Conservation (phyloP, 2,888 invertebrate species). For the Drosophila ustulata region DNA sequence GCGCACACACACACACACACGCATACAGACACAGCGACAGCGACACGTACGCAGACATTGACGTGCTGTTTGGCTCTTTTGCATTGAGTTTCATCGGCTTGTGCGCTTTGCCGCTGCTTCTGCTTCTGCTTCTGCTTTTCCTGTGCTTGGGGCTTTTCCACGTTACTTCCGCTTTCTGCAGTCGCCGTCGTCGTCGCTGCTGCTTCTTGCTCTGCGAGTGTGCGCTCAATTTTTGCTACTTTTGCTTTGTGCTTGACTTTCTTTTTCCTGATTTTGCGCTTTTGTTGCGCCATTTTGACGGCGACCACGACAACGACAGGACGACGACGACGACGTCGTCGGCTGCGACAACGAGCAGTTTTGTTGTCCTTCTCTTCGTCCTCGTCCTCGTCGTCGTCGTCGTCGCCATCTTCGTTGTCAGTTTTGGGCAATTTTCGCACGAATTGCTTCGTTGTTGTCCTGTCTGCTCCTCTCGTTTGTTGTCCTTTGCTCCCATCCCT, state of each 20-base stretch:
- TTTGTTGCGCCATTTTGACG: constrained; percentile 69
- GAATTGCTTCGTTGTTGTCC: constrained; percentile 43
- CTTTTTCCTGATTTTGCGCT: constrained; percentile 74
- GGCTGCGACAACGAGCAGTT: constrained; percentile 19
- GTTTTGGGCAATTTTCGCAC: constrained; percentile 62
- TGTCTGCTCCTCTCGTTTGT: constrained; percentile 28
- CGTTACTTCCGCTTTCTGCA: constrained; percentile 27
- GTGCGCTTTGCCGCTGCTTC: constrained; percentile 48
- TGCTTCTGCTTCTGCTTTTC: constrained; percentile 31
- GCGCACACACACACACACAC: constrained; percentile 55
- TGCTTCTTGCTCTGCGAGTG: constrained; percentile 56
- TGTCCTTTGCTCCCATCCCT: not conserved
- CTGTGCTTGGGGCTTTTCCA: constrained; percentile 41
- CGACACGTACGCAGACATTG: constrained; percentile 18
- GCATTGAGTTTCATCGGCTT: constrained; percentile 58
- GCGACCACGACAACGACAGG: constrained; percentile 29
- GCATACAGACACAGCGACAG: constrained; percentile 18
- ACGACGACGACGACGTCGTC: constrained; percentile 11
- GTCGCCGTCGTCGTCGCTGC: constrained; percentile 10
- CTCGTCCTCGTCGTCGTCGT: constrained; percentile 17
- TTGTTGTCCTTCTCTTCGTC: constrained; percentile 12
- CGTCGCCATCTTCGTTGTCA: constrained; percentile 48
- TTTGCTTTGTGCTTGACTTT: constrained; percentile 72
- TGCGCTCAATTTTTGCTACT: constrained; percentile 80
- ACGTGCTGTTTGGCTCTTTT: constrained; percentile 53